phyloP scores from a whole-genome alignment of 2,888 invertebrate species.

The Tubulanus polymorphus region DNA sequence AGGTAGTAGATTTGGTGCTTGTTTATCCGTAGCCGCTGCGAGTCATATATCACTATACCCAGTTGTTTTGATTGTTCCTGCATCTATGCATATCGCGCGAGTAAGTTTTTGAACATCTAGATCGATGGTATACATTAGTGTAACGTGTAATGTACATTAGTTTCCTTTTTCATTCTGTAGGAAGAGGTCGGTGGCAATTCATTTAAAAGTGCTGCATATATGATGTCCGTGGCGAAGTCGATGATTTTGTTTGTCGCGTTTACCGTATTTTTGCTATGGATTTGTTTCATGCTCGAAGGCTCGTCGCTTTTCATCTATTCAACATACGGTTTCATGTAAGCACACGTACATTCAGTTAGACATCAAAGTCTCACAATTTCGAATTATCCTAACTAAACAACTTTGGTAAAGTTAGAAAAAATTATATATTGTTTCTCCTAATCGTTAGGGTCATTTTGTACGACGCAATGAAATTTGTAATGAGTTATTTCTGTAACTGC shows the following conservation, averaged over 20 bases:
- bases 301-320: constrained; percentile 59
- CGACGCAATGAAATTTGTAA: no score
- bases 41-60: constrained; percentile 75
- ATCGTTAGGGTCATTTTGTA: no score
- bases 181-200: neutral
- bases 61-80: constrained; percentile 75
- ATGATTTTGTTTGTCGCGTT: constrained; percentile 57
- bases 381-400: no score
- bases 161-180: neutral
- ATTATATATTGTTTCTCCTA: no score
- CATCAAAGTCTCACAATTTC: neutral
- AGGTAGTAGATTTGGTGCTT: constrained; percentile 62
- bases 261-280: constrained; percentile 60
- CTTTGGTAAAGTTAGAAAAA: no score
- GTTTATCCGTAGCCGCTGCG: constrained; percentile 70
- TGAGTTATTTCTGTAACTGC: no score
- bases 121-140: neutral
- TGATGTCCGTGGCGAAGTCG: neutral
- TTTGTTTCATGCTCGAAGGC: constrained; percentile 63
- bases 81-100: constrained; percentile 66
- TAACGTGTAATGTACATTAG: neutral
- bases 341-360: constrained; percentile 23
- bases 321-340: constrained; percentile 80
- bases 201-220: neutral
- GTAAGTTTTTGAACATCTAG: constrained; percentile 25